Base-by-base conservation (phyloP, 2,888 invertebrate genomes). In the Ichneumoninae sp. region DNA sequence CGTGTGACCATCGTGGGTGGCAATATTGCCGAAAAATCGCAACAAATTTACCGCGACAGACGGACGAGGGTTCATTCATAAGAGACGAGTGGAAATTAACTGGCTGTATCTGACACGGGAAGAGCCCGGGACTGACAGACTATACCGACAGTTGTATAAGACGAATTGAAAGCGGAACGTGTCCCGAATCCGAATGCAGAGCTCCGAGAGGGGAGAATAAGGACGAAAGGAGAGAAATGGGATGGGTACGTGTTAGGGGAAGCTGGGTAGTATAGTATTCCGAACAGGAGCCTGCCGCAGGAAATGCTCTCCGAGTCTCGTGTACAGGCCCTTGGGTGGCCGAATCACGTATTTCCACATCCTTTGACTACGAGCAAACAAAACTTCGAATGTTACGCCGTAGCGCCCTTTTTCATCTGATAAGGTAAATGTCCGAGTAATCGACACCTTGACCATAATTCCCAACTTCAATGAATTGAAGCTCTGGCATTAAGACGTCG, bases 111-210 rank as follows among this genome's bases (percentile, higher is more conserved):
- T 86, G 87, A 87, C 87, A 86, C 81, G 86, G 85, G 81, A 83
- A 83, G 81, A 85, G 81, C 85, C 80, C 66, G 78, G 30, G 63
- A 33, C 83, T 87, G 86, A 84, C 87, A 86, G 86, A 85, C 85
- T 83, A 85, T 87, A 87, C 84, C 85, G 86, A 86, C 87, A 87
- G 86, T 86, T 87, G 86, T 83, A 83, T 86, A 87, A 87, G 86
- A 87, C 87, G 87, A 87, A 87, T 87, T 87, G 87, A 87, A 87
- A 87, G 83, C 85, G 77, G 77, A 84, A 86, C 87, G 87, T 87
- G 87, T 86, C 83, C 83, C 85, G 87, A 87, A 87, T 87, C 76
- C 80, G 50, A 78, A 87, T 86, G 75, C 84, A 82, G 66, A 66
- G 83, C 26, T 57, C 75, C 36, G 80, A 81, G 68, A 77, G 76